Base-by-base conservation (phyloP, 2,113 vertebrate species). In the Uropsilus gracilis region DNA sequence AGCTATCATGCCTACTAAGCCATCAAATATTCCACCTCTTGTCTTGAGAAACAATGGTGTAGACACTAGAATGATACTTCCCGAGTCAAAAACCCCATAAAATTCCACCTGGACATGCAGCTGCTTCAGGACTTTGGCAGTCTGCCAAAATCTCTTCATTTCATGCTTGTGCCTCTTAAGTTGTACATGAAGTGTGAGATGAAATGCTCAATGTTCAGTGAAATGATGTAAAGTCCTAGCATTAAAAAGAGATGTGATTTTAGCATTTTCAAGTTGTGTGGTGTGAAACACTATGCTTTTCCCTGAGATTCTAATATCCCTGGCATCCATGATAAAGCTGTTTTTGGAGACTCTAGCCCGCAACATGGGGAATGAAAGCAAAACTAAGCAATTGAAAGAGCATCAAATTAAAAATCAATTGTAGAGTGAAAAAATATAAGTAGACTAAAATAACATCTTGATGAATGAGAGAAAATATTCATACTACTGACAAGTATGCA, bases 81-180 rank as follows among this genome's bases (percentile, higher is more conserved):
- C 95, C 22, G 89, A 90, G 18, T 94, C 77, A 86, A 83, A 83
- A 83, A 46, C 89, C 37, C 72, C 34, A 90, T 76, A 94, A 96
- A 90, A 90, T 86, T 42, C 93, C 95, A 98, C 95, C 93, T 98
- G 97, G 92, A 63, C 91, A 30, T 69, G 53, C 96, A 98, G 95
- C 94, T 97, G 94, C 91, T 83, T 46, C 22, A 72, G 88, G 77
- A 66, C 17, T 94, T 78, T 94, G 95, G 84, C 18, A 39, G 7
- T 77, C 84, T 95, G 94, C 87, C 97, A 89, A 57, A 34, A 83
- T 42, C 83, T 93, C 86, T 90, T 96, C 93, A 94, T 96, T 97
- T 94, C 76, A 91, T 30, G 77, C 32, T 63, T 71, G 66, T 87
- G 76, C 77, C 86, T 96, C 76, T 68, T 66, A 50, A 34, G 72